Conservation (phyloP, 2,888 invertebrate genomes). For the Listrodromus nycthemerus region DNA sequence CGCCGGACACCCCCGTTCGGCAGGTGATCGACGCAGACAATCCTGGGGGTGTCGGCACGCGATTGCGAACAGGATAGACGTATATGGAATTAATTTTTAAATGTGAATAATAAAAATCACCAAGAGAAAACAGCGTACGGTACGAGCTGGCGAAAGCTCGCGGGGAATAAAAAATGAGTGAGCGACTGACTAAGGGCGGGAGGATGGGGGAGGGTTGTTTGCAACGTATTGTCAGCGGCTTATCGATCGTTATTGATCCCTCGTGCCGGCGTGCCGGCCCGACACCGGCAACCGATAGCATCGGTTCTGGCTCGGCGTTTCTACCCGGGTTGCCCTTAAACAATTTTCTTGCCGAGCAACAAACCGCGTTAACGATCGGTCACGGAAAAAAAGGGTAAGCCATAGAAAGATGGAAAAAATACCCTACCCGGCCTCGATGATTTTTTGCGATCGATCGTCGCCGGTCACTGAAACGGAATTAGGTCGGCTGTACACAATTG, state of each 20-base stretch:
- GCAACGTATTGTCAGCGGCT: conserved; percentile 1
- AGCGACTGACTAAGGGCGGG: not conserved
- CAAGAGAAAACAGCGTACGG: not conserved
- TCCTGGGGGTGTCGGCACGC: conserved; percentile 46
- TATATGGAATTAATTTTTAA: conserved; percentile 1
- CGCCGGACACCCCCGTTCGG: conserved; percentile 40
- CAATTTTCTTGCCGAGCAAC: not conserved
- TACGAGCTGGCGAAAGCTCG: conserved; percentile 28
- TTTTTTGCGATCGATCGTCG: conserved; percentile 16
- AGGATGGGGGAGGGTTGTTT: not conserved
- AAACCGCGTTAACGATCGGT: conserved; percentile 38
- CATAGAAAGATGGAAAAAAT: not conserved
- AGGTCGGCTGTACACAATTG: conserved; percentile 15
- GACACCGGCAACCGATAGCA: conserved; percentile 25
- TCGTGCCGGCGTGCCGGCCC: conserved; percentile 13
- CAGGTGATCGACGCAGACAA: conserved; percentile 50
- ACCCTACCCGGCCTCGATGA: not conserved
- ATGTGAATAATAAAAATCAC: not conserved
- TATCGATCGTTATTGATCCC: conserved; percentile 42
- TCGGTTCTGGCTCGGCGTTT: conserved; percentile 34
- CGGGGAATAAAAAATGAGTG: conserved; percentile 17
- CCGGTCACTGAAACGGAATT: conserved; percentile 26
- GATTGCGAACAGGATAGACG: conserved; percentile 31
- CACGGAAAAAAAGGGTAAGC: not conserved
- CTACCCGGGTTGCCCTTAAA: not conserved